Evolutionary conservation across 2,888 invertebrate species (phyloP).

Genomic region (Orchesella flavescens): DNA sequence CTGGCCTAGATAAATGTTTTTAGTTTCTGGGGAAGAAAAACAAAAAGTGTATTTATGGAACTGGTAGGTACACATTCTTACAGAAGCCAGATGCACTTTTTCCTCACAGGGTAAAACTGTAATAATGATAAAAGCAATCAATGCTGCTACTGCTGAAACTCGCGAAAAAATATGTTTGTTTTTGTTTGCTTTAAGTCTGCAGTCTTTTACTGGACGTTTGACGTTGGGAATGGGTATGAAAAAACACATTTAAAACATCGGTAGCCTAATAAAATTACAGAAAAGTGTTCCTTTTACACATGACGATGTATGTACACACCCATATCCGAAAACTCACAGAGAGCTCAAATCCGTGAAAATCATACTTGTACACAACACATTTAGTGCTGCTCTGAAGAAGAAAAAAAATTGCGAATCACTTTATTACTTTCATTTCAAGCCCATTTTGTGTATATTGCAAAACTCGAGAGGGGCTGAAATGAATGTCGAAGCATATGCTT

Average conservation of each 20-base stretch:
- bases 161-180: not conserved
- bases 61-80: not conserved
- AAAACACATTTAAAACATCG: too few species aligned
- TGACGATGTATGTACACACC: too few species aligned
- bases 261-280: too few species aligned
- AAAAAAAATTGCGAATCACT: not conserved
- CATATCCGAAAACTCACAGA: too few species aligned
- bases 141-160: not conserved
- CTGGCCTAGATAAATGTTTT: not conserved
- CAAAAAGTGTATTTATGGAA: not conserved
- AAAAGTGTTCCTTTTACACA: too few species aligned
- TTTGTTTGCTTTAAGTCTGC: not conserved
- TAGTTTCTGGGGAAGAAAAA: not conserved
- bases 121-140: constrained; percentile 24
- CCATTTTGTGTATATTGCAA: not conserved
- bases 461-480: too few species aligned
- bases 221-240: too few species aligned
- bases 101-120: constrained; percentile 17
- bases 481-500: not conserved
- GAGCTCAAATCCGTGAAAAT: too few species aligned
- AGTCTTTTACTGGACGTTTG: too few species aligned
- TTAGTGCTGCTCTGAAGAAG: not conserved
- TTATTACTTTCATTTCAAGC: not conserved
- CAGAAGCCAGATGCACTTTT: constrained; percentile 15
- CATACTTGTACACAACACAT: not conserved